These are phyloP conservation scores for Parnassius apollo DNA, from an alignment of 2,888 invertebrate species.

Conservation along the genomic window DNA sequence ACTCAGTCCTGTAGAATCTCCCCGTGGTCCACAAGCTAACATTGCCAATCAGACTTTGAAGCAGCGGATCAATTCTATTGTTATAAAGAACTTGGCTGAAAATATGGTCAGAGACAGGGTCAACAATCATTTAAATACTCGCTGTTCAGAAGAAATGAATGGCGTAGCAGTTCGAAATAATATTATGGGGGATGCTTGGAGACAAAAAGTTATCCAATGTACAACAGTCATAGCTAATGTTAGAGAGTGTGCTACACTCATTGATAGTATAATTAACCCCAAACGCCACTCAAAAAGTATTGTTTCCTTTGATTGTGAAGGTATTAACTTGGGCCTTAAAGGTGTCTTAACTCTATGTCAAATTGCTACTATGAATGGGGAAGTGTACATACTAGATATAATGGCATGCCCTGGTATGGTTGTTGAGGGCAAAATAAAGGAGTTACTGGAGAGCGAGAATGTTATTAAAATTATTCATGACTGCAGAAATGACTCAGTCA, in stretches of 20 bases:
- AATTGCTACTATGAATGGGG: conserved; percentile 90
- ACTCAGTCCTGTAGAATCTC: conserved; percentile 77
- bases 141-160: conserved; percentile 67
- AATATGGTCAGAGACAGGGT: conserved; percentile 84
- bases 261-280: conserved; percentile 86
- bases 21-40: conserved; percentile 70
- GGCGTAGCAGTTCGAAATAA: conserved; percentile 68
- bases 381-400: conserved; percentile 93
- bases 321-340: conserved; percentile 93
- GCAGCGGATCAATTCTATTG: conserved; percentile 92
- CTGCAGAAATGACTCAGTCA: conserved; percentile 94
- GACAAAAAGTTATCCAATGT: conserved; percentile 89
- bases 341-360: conserved; percentile 94
- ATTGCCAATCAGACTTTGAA: conserved; percentile 89
- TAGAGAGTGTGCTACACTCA: conserved; percentile 88
- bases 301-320: conserved; percentile 95
- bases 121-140: conserved; percentile 71
- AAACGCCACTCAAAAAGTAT: conserved; percentile 80
- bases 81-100: conserved; percentile 93
- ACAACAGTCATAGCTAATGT: conserved; percentile 90
- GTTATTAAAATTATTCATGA: conserved; percentile 96
- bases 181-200: conserved; percentile 87
- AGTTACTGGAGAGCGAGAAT: conserved; percentile 88
- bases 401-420: conserved; percentile 91
- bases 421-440: conserved; percentile 88